Conservation (phyloP, 2,113 vertebrate genomes). For the human (Homo sapiens) region GRCh38 chr11:134364501-134365000, state of each 20-base stretch:
- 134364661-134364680: background rate
- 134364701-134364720: background rate
- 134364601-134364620: background rate
- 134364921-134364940: background rate
- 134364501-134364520: background rate
- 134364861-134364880: background rate
- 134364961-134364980: background rate
- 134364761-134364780: background rate
- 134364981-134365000: background rate
- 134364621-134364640: background rate
- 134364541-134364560: rapidly evolving
- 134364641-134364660: background rate
- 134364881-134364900: background rate
- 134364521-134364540: rapidly evolving
- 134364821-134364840: background rate
- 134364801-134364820: background rate
- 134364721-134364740: background rate
- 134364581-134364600: too few relatives aligned
- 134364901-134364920: background rate
- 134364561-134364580: background rate
- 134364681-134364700: background rate
- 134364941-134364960: background rate
- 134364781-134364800: background rate
- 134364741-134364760: background rate
- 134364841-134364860: background rate